These are phyloP conservation scores for Drosophila macrospina DNA, from an alignment of 2,888 invertebrate genomes.

Conservation along the genomic window DNA sequence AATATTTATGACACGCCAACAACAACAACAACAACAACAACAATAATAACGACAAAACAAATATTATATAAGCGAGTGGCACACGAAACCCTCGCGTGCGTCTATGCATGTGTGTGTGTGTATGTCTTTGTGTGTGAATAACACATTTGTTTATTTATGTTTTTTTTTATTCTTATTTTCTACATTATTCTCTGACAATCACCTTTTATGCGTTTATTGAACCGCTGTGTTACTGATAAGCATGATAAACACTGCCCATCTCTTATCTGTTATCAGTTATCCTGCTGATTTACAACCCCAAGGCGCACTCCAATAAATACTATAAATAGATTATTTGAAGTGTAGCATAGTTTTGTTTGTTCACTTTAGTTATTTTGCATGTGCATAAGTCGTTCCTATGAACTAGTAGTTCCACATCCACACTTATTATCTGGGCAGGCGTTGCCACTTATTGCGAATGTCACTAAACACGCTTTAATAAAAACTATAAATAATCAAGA, in stretches of 20 bases:
- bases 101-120: background rate
- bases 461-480: background rate
- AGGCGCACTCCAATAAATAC: background rate
- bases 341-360: background rate
- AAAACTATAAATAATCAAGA: background rate
- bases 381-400: background rate
- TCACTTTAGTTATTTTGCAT: background rate
- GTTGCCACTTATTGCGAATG: background rate
- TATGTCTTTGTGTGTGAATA: background rate
- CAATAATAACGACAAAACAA: slow-evolving; percentile 10
- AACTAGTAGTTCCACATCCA: slow-evolving; percentile 1
- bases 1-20: slow-evolving; percentile 51
- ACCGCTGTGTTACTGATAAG: slow-evolving; percentile 35
- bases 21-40: slow-evolving; percentile 19
- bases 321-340: slow-evolving; percentile 15
- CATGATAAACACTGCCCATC: slow-evolving; percentile 32
- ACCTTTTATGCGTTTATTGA: slow-evolving; percentile 57
- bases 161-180: background rate
- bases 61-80: slow-evolving; percentile 42
- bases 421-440: too few species aligned
- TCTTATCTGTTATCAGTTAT: background rate
- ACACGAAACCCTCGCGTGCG: slow-evolving; percentile 13
- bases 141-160: slow-evolving; percentile 29
- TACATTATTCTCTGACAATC: slow-evolving; percentile 41
- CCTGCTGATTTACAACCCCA: background rate